Evolutionary conservation across 2,113 vertebrate genomes (phyloP).

Genomic region (Ceratotherium simum): DNA sequence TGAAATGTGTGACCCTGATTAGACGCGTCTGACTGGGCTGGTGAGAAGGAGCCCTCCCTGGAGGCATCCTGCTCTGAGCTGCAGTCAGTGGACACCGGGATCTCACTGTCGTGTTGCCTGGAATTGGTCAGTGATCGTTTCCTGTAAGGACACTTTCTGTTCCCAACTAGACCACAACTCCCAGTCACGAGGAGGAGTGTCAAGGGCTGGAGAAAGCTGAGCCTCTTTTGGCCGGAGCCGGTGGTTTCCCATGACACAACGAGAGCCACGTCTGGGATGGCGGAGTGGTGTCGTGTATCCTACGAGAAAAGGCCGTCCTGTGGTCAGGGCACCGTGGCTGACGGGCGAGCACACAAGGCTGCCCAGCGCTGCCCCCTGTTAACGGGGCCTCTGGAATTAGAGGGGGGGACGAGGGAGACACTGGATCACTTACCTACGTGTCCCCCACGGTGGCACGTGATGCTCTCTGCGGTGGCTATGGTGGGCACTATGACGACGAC

Average conservation of each 20-base stretch:
- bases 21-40: background rate
- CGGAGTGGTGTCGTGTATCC: constrained; percentile 1
- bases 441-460: background rate
- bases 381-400: constrained; percentile 55
- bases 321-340: constrained; percentile 58
- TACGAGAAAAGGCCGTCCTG: constrained; percentile 9
- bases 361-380: background rate
- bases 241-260: background rate
- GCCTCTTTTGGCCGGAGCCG: background rate
- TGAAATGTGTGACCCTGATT: background rate
- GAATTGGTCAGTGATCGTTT: constrained; percentile 13
- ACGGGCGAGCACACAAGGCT: constrained; percentile 60
- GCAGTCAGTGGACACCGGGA: background rate
- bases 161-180: background rate
- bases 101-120: background rate
- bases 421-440: background rate
- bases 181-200: background rate
- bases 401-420: constrained; percentile 52
- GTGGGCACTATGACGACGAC: background rate
- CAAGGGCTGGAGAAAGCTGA: background rate
- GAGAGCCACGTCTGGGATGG: background rate
- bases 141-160: background rate
- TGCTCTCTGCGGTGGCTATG: background rate
- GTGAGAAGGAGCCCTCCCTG: background rate
- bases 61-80: background rate